Conservation (phyloP, 2,888 invertebrate species). For the Lasioglossum zephyrum region DNA sequence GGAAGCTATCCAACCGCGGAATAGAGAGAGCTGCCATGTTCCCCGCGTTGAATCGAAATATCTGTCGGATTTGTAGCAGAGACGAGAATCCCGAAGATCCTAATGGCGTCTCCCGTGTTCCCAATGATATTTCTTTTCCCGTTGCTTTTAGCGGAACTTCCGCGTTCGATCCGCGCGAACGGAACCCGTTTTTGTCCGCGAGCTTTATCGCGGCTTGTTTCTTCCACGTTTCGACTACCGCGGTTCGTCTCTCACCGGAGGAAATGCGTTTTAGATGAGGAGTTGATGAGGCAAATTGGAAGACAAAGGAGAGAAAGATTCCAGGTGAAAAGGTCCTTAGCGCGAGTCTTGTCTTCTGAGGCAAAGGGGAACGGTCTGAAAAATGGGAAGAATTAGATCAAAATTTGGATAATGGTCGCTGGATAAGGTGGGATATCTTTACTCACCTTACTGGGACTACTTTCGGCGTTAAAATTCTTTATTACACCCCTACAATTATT, state of each 20-base stretch:
- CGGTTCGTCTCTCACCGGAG: neutral
- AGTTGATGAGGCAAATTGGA: slow-evolving; percentile 14
- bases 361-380: neutral
- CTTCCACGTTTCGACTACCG: neutral
- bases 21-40: slow-evolving; percentile 12
- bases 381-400: neutral
- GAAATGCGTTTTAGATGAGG: slow-evolving; percentile 21
- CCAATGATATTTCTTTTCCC: neutral
- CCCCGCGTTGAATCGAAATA: neutral
- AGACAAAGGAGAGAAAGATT: neutral
- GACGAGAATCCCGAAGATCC: neutral
- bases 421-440: neutral
- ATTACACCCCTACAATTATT: neutral
- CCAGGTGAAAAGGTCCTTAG: neutral
- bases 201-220: slow-evolving; percentile 1
- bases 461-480: neutral
- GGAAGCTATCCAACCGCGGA: slow-evolving; percentile 17
- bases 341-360: neutral
- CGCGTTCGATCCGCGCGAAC: neutral
- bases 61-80: neutral
- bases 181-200: neutral
- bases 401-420: neutral
- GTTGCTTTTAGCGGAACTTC: neutral
- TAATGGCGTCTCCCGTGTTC: slow-evolving; percentile 1
- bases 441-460: neutral